Evolutionary conservation across 2,888 invertebrate genomes (phyloP).

Genomic region (Yponomeuta evonymella): DNA sequence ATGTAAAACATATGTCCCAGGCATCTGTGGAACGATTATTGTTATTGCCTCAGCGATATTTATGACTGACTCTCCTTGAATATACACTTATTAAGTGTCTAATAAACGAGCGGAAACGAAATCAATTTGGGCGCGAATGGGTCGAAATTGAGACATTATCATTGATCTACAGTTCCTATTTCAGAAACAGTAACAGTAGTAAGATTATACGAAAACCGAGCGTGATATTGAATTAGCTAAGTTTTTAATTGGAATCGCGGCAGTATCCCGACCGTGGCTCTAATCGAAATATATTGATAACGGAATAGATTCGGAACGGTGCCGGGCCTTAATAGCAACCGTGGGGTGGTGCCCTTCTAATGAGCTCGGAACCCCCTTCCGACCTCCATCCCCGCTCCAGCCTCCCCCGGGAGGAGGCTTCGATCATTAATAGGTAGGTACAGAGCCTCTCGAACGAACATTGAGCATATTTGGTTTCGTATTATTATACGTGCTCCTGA

Average conservation of each 20-base stretch:
- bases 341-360: conserved; percentile 41
- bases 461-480: conserved; percentile 30
- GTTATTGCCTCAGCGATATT: not conserved
- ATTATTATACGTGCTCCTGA: not conserved
- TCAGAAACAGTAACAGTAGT: not conserved
- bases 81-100: not conserved
- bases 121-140: not conserved
- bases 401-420: conserved; percentile 16
- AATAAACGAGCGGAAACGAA: not conserved
- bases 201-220: not conserved
- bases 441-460: conserved; percentile 27
- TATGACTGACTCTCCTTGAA: not conserved
- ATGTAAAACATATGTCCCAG: conserved; percentile 1
- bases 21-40: conserved; percentile 1
- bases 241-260: conserved; percentile 16
- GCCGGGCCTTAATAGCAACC: conserved; percentile 31
- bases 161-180: not conserved
- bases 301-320: conserved; percentile 36
- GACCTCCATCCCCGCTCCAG: conserved; percentile 21
- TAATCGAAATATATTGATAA: conserved; percentile 69
- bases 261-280: conserved; percentile 25
- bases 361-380: conserved; percentile 39
- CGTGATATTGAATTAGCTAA: conserved; percentile 15
- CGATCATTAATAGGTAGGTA: conserved; percentile 34
- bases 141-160: not conserved